Percentiles rank a stretch among this genome's conserved stretches.
phyloP scores from a whole-genome alignment of 1,140 invertebrate species.

The Delia radicum region DNA sequence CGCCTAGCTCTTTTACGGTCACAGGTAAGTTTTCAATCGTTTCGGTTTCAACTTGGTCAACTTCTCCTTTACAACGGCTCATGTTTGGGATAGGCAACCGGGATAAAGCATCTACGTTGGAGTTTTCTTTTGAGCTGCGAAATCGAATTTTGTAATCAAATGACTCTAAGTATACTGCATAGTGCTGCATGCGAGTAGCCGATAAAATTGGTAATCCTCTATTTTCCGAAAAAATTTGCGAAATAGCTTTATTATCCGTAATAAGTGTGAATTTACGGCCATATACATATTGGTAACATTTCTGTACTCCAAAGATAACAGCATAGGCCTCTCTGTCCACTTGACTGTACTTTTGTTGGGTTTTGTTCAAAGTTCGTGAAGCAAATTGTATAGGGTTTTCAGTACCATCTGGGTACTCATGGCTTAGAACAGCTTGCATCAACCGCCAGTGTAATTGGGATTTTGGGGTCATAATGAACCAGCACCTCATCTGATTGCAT shows the following conservation, averaged over 20 bases:
- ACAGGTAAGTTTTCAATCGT: conserved; percentile 9
- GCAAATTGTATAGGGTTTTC: conserved; percentile 44
- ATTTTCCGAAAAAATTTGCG: conserved; percentile 44
- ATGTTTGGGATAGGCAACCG: conserved; percentile 21
- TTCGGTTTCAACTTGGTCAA: conserved; percentile 1
- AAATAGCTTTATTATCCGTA: conserved; percentile 58
- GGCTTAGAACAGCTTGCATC: conserved; percentile 54
- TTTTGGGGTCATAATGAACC: conserved; percentile 41
- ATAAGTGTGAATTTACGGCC: conserved; percentile 55
- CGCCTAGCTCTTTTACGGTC: background rate
- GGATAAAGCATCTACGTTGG: conserved; percentile 39
- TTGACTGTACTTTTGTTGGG: conserved; percentile 56
- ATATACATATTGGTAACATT: conserved; percentile 56
- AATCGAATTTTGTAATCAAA: conserved; percentile 36
- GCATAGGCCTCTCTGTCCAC: conserved; percentile 59
- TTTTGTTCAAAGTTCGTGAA: conserved; percentile 45
- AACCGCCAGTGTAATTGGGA: conserved; percentile 40
- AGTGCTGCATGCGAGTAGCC: conserved; percentile 43
- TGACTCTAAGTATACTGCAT: conserved; percentile 34
- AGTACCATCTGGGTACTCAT: conserved; percentile 32
- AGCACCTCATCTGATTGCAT: conserved; percentile 34
- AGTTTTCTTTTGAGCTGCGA: conserved; percentile 33
- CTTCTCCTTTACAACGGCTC: background rate
- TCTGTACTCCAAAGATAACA: conserved; percentile 54
- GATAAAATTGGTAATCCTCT: conserved; percentile 58